Evolutionary conservation across 2,113 vertebrate species (phyloP).

Genomic region (Felis chaus): DNA sequence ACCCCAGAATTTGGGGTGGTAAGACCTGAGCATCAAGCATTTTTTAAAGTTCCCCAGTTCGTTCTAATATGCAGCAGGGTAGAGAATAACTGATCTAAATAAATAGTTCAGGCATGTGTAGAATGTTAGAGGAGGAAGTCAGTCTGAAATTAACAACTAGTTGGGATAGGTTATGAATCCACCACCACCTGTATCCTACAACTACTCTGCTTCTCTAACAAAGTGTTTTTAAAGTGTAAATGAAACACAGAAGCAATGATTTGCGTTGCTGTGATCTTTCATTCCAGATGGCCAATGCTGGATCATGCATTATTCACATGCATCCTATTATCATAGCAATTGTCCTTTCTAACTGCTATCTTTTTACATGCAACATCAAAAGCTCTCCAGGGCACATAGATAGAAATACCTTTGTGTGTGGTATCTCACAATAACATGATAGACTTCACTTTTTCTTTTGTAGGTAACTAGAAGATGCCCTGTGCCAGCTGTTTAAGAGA

Average conservation of each 20-base stretch:
- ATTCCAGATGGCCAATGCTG: neutral
- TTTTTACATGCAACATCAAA: neutral
- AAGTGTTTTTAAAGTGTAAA: neutral
- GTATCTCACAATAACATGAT: neutral
- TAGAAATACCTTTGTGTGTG: neutral
- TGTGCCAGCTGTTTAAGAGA: neutral
- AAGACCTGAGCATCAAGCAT: neutral
- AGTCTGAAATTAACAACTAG: neutral
- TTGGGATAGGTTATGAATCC: neutral
- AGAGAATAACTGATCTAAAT: neutral
- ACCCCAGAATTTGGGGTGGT: neutral
- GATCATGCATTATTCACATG: neutral
- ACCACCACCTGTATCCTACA: neutral
- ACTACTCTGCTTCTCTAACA: neutral
- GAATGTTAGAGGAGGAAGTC: neutral
- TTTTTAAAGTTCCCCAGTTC: neutral
- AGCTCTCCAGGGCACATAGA: neutral
- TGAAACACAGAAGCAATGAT: neutral
- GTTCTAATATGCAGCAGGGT: neutral
- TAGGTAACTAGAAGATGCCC: neutral
- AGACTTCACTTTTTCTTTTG: neutral
- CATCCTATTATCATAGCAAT: neutral
- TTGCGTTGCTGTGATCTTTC: neutral
- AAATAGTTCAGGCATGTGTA: neutral
- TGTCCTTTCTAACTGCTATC: neutral